Evolutionary conservation across 2,888 invertebrate genomes (phyloP), one percentile per base, ranked within the genome.

Genomic region (Alcis repandata): DNA sequence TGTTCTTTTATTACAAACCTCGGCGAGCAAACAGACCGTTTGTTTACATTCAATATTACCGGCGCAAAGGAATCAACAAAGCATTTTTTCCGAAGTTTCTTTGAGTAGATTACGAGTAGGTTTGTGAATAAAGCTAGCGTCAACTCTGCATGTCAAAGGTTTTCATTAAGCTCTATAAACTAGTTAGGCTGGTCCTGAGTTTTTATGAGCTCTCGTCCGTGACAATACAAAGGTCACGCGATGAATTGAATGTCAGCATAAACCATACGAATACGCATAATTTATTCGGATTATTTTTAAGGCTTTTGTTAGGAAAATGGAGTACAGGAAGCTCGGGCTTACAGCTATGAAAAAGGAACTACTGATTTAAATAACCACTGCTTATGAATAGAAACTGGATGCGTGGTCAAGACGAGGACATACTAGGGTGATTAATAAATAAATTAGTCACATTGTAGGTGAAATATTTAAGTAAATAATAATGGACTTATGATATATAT

Each of bases 131-230:
- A 75, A 77, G 74, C 73, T 68, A 72, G 70, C 59, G 67, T 69
- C 61, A 59, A 71, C 72, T 79, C 76, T 79, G 78, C 79, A 82
- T 79, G 72, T 75, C 75, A 82, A 82, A 63, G 63, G 63, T 58
- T 79, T 80, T 79, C 68, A 76, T 79, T 76, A 74, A 58, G 66
- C 59, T 54, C 61, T 64, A 68, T 59, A 65, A 63, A 63, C 56
- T 66, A 63, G 62, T 65, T 65, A 63, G 52, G 22, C 20, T 20
- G 54, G 63, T 63, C 61, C 27, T 43, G 46, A 59, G 48, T 46
- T 59, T 59, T 56, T 63, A 56, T 53, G 40, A 17, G 17, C 46
- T 20, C 9, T 54, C 7, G 45, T 4, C 52, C 52, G 48, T 36
- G 46, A 13, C 36, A 46, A 70, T 58, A 67, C 57, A 66, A 57